Evolutionary conservation across 2,888 invertebrate genomes (phyloP), one percentile per base, ranked within the genome.

Genomic region (Noctua janthe): DNA sequence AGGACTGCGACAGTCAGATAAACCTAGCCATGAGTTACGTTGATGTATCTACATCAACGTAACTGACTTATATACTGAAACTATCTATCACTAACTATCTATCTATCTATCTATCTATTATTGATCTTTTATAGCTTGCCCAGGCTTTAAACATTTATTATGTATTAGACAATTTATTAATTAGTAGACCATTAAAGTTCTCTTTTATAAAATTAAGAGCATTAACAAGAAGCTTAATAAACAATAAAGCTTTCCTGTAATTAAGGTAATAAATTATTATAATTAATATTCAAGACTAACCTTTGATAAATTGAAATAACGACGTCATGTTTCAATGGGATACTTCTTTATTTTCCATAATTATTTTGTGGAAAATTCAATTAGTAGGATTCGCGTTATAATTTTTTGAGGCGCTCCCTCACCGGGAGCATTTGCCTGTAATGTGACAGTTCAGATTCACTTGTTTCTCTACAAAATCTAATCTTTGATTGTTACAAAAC

Each of bases 181-280:
- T 47, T 73, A 71, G 17, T 11, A 72, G 3, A 6, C 17, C 17
- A 66, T 51, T 51, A 67, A 74, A 69, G 7, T 47, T n/a, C 20
- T 35, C 47, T 47, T 51, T 39, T 43, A 62, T 64, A 51, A 39
- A 76, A 49, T 39, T 62, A 20, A 66, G 51, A 56, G 51, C 29
- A 70, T 29, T 49, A n/a, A 70, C 47, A n/a, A 17, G 62, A 11
- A 51, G 71, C 49, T 71, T 62, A 62, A 51, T 64, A 59, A 76
- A 76, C 69, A 69, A 59, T 39, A 49, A 71, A 64, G n/a, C 17
- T 62, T 51, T 49, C 49, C 11, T 11, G 5, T 66, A 43, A 75
- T 43, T 20, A 47, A 54, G 29, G 39, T 39, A 11, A 66, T 66
- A 4, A 39, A 66, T 20, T 66, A 35, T 10, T 3, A 56, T 23